These are phyloP conservation scores for Drosophila conformis DNA, from an alignment of 2,888 invertebrate genomes.

Conservation along the genomic window DNA sequence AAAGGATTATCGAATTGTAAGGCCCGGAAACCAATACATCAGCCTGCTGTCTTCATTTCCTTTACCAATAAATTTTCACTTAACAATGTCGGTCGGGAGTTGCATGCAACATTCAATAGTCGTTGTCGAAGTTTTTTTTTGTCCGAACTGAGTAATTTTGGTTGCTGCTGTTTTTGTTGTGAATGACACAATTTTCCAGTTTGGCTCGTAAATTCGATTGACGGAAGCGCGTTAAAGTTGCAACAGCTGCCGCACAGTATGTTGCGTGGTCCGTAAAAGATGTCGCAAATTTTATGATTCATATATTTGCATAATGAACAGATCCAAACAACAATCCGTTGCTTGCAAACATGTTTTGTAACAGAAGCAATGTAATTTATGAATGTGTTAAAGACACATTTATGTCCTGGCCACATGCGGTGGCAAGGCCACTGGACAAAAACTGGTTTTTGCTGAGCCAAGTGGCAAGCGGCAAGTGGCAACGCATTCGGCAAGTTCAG, in stretches of 20 bases:
- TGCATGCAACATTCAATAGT: constrained; percentile 53
- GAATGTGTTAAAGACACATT: constrained; percentile 40
- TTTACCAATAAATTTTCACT: constrained; percentile 75
- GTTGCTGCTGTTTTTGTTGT: constrained; percentile 10
- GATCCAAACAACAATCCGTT: constrained; percentile 11
- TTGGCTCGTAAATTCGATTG: constrained; percentile 74
- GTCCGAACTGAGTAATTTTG: not conserved
- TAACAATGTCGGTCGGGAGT: constrained; percentile 68
- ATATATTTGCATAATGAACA: constrained; percentile 59
- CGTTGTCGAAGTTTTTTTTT: constrained; percentile 1
- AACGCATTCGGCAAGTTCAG: constrained; percentile 61
- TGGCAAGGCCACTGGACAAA: constrained; percentile 38
- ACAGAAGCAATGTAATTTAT: constrained; percentile 45
- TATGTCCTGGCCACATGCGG: constrained; percentile 22
- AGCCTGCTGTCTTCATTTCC: constrained; percentile 69
- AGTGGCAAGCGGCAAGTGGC: constrained; percentile 32
- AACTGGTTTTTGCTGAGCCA: constrained; percentile 42
- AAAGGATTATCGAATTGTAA: constrained; percentile 73
- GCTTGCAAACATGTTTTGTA: constrained; percentile 7
- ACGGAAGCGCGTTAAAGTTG: constrained; percentile 74
- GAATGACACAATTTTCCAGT: constrained; percentile 76
- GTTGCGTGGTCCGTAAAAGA: constrained; percentile 39
- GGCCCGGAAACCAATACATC: constrained; percentile 74
- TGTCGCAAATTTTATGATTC: constrained; percentile 44
- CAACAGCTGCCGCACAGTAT: constrained; percentile 39